phyloP scores from a whole-genome alignment of 2,113 vertebrate genomes.

The Hipposideros armiger region DNA sequence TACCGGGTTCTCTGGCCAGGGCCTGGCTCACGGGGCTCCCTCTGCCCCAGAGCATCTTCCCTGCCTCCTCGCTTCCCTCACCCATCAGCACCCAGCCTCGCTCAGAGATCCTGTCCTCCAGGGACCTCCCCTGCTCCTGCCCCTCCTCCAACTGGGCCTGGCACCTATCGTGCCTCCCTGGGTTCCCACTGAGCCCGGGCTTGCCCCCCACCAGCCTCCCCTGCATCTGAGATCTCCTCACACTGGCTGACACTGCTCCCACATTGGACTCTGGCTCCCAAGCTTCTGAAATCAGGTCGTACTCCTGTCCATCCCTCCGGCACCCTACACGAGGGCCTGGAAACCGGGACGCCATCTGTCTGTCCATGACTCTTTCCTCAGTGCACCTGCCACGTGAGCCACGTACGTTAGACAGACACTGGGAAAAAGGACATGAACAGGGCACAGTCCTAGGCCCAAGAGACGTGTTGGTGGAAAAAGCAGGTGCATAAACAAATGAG shows the following conservation, averaged over 20 bases:
- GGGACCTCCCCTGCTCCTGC: background rate
- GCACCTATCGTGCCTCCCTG: background rate
- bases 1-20: rapidly evolving
- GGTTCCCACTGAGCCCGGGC: background rate
- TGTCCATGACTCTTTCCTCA: rapidly evolving
- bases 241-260: background rate
- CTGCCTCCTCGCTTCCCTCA: rapidly evolving
- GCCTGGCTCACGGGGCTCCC: rapidly evolving
- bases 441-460: rapidly evolving
- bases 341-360: background rate
- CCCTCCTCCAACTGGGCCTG: background rate
- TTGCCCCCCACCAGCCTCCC: background rate
- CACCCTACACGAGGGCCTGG: background rate
- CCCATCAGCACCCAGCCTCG: background rate
- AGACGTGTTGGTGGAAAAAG: rapidly evolving
- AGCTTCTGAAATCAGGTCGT: background rate
- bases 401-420: rapidly evolving
- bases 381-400: background rate
- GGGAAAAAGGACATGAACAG: rapidly evolving
- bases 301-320: rapidly evolving
- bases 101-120: background rate
- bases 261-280: background rate
- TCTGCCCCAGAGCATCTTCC: background rate
- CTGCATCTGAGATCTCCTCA: no score
- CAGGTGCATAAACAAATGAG: background rate